Evolutionary conservation across 2,888 invertebrate species (phyloP).

Genomic region (Entomobrya proxima): DNA sequence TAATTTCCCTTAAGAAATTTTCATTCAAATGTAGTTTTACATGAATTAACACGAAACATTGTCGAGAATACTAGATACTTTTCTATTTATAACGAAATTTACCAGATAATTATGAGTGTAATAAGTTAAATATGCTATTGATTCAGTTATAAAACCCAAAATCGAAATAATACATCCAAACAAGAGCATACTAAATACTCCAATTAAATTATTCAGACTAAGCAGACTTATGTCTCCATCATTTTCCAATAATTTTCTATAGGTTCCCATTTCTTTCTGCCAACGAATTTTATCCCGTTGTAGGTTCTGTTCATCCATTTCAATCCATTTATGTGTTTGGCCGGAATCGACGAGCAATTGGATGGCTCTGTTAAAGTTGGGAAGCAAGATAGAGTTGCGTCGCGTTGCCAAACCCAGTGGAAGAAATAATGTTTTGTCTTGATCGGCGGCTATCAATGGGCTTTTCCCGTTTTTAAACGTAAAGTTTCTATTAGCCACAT

Average conservation of each 20-base stretch:
- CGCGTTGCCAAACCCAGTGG: conserved; percentile 11
- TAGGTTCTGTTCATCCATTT: not conserved
- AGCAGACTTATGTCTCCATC: not conserved
- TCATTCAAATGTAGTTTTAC: too few species aligned
- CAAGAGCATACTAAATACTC: not conserved
- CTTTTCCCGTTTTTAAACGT: conserved; percentile 28
- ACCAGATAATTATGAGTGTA: too few species aligned
- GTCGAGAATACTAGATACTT: too few species aligned
- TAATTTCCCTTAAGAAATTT: too few species aligned
- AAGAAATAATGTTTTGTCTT: conserved; percentile 34
- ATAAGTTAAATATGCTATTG: too few species aligned
- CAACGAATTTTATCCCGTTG: conserved; percentile 15
- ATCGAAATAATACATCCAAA: not conserved
- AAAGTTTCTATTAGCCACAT: not conserved
- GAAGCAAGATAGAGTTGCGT: conserved; percentile 24
- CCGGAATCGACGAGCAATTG: conserved; percentile 20
- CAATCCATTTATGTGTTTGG: conserved; percentile 24
- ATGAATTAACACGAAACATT: too few species aligned
- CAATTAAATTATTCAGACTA: conserved; percentile 17
- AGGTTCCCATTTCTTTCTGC: not conserved
- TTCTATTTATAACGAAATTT: too few species aligned
- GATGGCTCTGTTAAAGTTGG: conserved; percentile 23
- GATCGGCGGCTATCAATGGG: conserved; percentile 33
- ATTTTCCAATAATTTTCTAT: not conserved
- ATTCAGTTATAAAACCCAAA: too few species aligned